Evolutionary conservation across 1,140 invertebrate species (phyloP), one percentile per base, ranked within the genome.

Genomic region (Trichonephila inaurata): DNA sequence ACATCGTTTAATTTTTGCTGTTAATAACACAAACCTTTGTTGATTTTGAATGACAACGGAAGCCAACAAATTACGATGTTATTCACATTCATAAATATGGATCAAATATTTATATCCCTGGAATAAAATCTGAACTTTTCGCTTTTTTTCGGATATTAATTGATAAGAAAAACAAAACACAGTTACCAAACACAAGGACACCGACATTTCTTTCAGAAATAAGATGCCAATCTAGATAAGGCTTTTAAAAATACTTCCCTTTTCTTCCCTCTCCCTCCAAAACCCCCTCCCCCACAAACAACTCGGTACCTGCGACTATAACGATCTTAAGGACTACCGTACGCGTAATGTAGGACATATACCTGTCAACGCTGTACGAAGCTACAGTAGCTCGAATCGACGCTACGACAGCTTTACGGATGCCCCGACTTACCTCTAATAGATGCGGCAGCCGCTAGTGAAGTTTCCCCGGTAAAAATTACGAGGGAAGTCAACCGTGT

Each of bases 301-400:
- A 77, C 72, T 77, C 72, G 72, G 33, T 77, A 77, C 72, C 72
- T 77, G 72, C 33, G 72, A 77, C 72, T 77, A 28, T 33, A 77
- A 77, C 72, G 72, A 77, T 40, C 72, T 77, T 77, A 77, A 77
- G 72, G 28, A 77, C 72, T 77, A 40, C 33, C 72, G 28, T 77
- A 77, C 28, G 72, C 16, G 72, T 77, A 77, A 77, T 40, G 72
- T 40, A 28, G 72, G n/a, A 18, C 72, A 77, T 77, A 77, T 77
- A 77, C 72, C 72, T 77, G 72, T 77, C 72, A 77, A 77, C 72
- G 72, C 28, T 18, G 72, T 77, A 77, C 72, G 72, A 12, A 77
- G 28, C 72, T 28, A 77, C 72, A 77, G 72, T 77, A 77, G 72
- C 72, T 69, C 28, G 72, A 40, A 77, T 77, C 72, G 24, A 16